A percentile compares a stretch with the other conserved stretches of the same genome.
phyloP scores from a whole-genome alignment of 2,113 vertebrate genomes.

The Ailuropoda melanoleuca region DNA sequence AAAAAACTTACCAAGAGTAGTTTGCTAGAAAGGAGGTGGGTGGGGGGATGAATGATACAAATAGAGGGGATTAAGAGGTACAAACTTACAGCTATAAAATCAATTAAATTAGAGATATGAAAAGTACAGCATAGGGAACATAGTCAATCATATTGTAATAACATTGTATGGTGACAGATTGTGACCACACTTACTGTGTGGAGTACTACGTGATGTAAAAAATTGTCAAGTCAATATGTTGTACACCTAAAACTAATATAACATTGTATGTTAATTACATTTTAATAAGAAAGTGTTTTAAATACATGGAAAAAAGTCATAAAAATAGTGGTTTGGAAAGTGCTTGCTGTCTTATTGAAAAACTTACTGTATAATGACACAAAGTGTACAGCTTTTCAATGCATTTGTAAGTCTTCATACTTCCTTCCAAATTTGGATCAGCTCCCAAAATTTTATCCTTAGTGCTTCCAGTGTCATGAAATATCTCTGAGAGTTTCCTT shows the following conservation, averaged over 20 bases:
- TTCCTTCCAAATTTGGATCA: neutral
- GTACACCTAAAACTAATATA: neutral
- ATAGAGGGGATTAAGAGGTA: neutral
- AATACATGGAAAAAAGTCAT: neutral
- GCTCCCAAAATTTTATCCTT: neutral
- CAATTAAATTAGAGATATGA: neutral
- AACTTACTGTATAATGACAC: neutral
- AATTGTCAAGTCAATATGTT: neutral
- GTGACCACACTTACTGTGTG: neutral
- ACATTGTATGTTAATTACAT: neutral
- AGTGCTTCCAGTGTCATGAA: neutral
- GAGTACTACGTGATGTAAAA: neutral
- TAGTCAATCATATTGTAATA: neutral
- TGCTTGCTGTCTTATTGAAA: neutral
- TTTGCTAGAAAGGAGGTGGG: neutral
- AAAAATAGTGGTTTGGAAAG: neutral
- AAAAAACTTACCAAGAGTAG: neutral
- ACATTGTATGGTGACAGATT: neutral
- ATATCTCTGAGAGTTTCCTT: neutral
- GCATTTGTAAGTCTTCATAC: neutral
- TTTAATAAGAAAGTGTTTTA: neutral
- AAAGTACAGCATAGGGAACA: neutral
- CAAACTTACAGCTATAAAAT: neutral
- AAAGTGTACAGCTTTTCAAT: neutral
- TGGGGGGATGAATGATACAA: neutral